A percentile compares a stretch with the other conserved stretches of the same genome.
Conservation (phyloP, 2,797 vertebrate genomes). For the Malurus leucopterus region DNA sequence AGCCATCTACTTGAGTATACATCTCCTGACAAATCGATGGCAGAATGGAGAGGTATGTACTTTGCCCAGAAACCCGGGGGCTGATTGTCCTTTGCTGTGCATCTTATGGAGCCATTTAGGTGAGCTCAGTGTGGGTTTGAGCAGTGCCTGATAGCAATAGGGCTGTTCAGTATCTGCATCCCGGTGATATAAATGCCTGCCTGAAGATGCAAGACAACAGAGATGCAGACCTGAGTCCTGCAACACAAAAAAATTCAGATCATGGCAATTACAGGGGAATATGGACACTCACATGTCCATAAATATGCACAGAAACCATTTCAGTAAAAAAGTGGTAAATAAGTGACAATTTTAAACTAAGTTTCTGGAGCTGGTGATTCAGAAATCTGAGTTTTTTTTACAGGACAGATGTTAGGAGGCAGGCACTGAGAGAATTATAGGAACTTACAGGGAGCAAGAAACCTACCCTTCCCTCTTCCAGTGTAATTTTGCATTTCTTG, state of each 20-base stretch:
- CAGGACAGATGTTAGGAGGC: neutral
- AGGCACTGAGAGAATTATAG: neutral
- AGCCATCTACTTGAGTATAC: conserved; percentile 28
- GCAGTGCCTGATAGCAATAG: neutral
- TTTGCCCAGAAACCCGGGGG: neutral
- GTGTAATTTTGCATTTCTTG: neutral
- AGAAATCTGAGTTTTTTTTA: neutral
- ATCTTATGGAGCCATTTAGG: neutral
- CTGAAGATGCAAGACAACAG: neutral
- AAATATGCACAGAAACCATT: fast-evolving
- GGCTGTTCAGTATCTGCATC: neutral
- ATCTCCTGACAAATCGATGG: conserved; percentile 47
- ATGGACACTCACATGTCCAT: neutral
- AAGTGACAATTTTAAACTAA: neutral
- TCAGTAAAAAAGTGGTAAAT: neutral
- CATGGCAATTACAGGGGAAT: neutral
- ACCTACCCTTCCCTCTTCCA: neutral
- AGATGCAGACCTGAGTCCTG: neutral
- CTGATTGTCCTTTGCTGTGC: conserved; percentile 24
- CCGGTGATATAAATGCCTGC: neutral
- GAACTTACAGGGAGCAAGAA: neutral
- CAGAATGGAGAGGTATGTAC: conserved; percentile 15
- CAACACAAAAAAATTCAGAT: fast-evolving
- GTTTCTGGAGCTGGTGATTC: neutral
- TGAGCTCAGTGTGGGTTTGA: fast-evolving